A percentile compares a stretch with the other conserved stretches of the same genome.
These are phyloP conservation scores for Drosophila sproati DNA, from an alignment of 1,140 invertebrate genomes.

Conservation along the genomic window DNA sequence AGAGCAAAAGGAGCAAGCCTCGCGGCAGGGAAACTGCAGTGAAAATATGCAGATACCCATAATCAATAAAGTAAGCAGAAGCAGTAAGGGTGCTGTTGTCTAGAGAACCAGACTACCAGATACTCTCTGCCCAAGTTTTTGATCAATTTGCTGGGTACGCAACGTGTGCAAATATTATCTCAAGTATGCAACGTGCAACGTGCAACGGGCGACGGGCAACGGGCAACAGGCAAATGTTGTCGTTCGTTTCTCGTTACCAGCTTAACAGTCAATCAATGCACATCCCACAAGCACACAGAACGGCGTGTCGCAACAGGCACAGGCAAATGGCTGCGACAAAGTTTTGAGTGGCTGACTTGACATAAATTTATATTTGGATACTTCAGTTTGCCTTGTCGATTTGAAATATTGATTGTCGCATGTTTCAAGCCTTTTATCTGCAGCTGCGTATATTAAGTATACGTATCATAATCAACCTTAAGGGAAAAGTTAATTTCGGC, in stretches of 20 bases:
- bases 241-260: constrained; percentile 10
- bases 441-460: background rate
- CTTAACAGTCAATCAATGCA: constrained; percentile 62
- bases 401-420: background rate
- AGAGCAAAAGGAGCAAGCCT: background rate
- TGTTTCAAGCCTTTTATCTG: background rate
- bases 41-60: constrained; percentile 69
- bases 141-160: too few relatives aligned
- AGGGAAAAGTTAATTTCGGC: too few relatives aligned
- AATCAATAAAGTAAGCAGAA: constrained; percentile 63
- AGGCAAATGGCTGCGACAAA: background rate
- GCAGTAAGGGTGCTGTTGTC: background rate
- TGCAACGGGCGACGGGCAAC: background rate
- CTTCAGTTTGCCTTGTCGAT: background rate
- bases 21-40: constrained; percentile 1
- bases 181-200: too few relatives aligned
- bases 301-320: background rate
- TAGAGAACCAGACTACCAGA: background rate
- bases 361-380: constrained; percentile 9
- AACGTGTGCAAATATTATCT: too few relatives aligned
- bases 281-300: constrained; percentile 11
- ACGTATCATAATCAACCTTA: background rate
- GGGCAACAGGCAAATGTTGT: constrained; percentile 3
- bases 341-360: constrained; percentile 17
- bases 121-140: background rate